These are phyloP conservation scores for Phainopepla nitens DNA, from an alignment of 2,113 vertebrate species.

Conservation along the genomic window DNA sequence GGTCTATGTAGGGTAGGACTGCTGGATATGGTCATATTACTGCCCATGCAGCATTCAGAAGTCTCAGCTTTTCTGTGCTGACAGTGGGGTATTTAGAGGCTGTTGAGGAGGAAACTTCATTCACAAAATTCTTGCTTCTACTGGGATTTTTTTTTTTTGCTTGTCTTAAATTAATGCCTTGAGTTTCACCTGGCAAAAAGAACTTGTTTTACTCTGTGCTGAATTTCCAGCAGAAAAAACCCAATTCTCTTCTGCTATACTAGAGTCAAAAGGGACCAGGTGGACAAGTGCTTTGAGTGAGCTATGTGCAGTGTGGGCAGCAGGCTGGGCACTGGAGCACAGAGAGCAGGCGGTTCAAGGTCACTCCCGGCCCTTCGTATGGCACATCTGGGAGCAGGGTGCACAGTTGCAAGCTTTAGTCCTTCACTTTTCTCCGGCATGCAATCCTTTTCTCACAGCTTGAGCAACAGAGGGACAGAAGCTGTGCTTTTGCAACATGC, in stretches of 20 bases:
- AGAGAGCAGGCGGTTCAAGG: constrained; percentile 7
- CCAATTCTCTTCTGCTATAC: not conserved
- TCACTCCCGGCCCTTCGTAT: not conserved
- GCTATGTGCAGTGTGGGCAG: not conserved
- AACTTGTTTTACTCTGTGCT: not conserved
- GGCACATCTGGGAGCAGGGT: not conserved
- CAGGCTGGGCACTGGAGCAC: not conserved
- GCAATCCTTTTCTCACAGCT: not conserved
- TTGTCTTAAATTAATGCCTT: not conserved
- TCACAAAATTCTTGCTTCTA: constrained; percentile 3
- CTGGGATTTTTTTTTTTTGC: not conserved
- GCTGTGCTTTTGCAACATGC: not conserved
- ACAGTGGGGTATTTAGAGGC: not conserved
- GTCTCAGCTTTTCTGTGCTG: not conserved
- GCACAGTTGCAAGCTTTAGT: not conserved
- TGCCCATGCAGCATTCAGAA: not conserved
- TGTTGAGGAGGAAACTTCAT: not conserved
- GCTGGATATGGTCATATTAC: fast-evolving
- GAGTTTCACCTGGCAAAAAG: not conserved
- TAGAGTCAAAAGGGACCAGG: not conserved
- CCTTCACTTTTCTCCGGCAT: not conserved
- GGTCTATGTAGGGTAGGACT: not conserved
- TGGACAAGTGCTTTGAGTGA: not conserved
- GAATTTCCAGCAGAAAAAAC: not conserved
- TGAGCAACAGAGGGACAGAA: not conserved